Percentiles rank a stretch among this genome's conserved stretches.
Conservation (phyloP, 2,797 vertebrate genomes). For the Rhynchotus rufescens region DNA sequence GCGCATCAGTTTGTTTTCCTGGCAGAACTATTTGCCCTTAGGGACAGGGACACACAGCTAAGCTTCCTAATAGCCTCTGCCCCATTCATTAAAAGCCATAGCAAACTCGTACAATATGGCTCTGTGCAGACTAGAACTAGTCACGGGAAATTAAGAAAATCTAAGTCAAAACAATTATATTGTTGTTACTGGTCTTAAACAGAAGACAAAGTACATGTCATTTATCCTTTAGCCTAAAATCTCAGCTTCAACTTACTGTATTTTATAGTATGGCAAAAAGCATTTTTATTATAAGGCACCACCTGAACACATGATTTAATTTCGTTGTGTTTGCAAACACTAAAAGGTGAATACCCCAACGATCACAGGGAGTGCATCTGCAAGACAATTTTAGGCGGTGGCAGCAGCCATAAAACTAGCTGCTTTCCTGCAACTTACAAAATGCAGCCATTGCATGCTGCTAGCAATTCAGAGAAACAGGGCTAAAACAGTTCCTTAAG, state of each 20-base stretch:
- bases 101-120: constrained; percentile 18
- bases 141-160: constrained; percentile 30
- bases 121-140: background rate
- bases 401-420: background rate
- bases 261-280: background rate
- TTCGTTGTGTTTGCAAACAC: background rate
- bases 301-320: background rate
- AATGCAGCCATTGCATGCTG: background rate
- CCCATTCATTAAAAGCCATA: constrained; percentile 28
- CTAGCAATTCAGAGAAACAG: background rate
- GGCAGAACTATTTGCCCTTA: background rate
- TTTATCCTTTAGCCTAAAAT: background rate
- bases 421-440: background rate
- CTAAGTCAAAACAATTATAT: background rate
- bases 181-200: background rate
- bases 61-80: constrained; percentile 15
- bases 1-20: background rate
- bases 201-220: background rate
- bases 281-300: background rate
- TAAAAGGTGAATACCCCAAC: background rate
- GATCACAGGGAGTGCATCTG: background rate
- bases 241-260: background rate
- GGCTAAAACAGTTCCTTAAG: background rate
- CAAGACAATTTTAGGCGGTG: background rate
- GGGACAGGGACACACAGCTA: constrained; percentile 6